A percentile compares a stretch with the other conserved stretches of the same genome.
These are phyloP conservation scores for Cactoblastis cactorum DNA, from an alignment of 2,888 invertebrate genomes.

Conservation along the genomic window DNA sequence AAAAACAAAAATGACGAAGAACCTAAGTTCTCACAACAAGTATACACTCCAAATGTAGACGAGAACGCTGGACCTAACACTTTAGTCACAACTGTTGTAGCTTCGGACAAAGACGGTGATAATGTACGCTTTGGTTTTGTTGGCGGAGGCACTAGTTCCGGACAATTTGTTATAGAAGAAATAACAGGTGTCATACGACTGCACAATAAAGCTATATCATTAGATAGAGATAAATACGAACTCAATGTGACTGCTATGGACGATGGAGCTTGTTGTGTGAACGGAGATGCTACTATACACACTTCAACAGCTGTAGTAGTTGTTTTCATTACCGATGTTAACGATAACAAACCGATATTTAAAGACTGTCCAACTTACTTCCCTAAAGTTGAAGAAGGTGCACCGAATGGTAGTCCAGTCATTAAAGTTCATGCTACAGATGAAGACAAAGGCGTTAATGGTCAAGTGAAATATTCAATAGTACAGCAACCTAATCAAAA, in stretches of 20 bases:
- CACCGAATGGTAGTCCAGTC: constrained; percentile 95
- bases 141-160: constrained; percentile 92
- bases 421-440: constrained; percentile 97
- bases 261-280: constrained; percentile 97
- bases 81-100: constrained; percentile 96
- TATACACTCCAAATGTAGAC: constrained; percentile 97
- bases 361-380: constrained; percentile 95
- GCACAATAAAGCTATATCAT: constrained; percentile 90
- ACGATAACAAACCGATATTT: constrained; percentile 97
- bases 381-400: constrained; percentile 96
- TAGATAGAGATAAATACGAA: constrained; percentile 96
- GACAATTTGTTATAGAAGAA: constrained; percentile 96
- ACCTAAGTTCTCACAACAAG: constrained; percentile 97
- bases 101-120: constrained; percentile 98
- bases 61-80: constrained; percentile 97
- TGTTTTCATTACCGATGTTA: constrained; percentile 97
- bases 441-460: constrained; percentile 97
- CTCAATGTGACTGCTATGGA: constrained; percentile 98
- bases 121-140: constrained; percentile 96
- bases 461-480: constrained; percentile 97
- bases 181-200: constrained; percentile 96
- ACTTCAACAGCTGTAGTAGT: constrained; percentile 97
- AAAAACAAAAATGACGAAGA: constrained; percentile 99
- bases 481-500: constrained; percentile 97
- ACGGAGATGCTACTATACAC: constrained; percentile 92